Conservation (phyloP, 2,113 vertebrate genomes). For the Corvus moneduloides region DNA sequence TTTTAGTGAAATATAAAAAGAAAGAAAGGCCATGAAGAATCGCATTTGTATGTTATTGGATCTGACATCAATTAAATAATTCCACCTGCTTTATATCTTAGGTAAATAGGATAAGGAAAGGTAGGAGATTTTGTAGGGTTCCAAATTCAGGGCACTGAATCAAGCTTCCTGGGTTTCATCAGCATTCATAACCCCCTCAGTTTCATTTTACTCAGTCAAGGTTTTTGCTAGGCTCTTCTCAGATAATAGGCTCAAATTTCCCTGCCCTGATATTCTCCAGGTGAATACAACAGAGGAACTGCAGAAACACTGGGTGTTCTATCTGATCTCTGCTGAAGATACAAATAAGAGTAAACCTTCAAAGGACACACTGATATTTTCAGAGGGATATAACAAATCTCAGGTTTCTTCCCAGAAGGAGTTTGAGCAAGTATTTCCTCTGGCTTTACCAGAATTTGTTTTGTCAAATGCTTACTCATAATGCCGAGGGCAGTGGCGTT, state of each 20-base stretch:
- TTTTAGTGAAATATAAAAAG: not conserved
- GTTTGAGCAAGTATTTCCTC: not conserved
- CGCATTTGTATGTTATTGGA: not conserved
- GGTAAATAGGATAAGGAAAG: not conserved
- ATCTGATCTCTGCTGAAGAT: not conserved
- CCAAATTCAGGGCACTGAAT: not conserved
- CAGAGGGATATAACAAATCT: not conserved
- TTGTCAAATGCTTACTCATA: not conserved
- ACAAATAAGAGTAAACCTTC: not conserved
- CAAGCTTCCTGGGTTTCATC: not conserved
- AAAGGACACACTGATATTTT: not conserved
- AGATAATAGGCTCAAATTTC: not conserved
- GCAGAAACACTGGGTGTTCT: not conserved
- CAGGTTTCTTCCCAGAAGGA: not conserved
- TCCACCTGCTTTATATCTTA: not conserved
- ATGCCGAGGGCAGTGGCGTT: not conserved
- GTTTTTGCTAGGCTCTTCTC: not conserved
- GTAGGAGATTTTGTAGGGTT: not conserved
- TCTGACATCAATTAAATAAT: not conserved
- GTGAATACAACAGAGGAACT: not conserved
- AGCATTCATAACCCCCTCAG: not conserved
- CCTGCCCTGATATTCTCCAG: not conserved
- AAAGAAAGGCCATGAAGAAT: not conserved
- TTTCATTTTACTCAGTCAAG: not conserved
- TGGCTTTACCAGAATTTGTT: not conserved